These are phyloP conservation scores for Lycopodina hypogea DNA, from an alignment of 37 sponge, comb jelly and placozoan species.

Conservation along the genomic window DNA sequence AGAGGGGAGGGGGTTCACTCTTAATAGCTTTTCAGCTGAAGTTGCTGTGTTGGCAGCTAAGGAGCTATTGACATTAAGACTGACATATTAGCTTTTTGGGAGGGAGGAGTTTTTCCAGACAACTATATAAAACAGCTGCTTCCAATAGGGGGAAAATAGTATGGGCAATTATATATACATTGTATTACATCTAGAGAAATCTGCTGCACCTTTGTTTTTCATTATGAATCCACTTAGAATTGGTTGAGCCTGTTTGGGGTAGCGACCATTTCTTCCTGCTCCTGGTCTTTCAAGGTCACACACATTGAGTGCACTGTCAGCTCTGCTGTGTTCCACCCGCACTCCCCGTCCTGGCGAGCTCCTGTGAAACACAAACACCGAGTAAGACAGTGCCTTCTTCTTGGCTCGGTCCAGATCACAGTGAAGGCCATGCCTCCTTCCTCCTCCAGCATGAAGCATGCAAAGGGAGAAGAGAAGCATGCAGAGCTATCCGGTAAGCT, in stretches of 20 bases:
- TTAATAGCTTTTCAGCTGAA: too few species aligned
- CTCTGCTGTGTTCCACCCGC: constrained; percentile 2
- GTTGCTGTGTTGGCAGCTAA: too few species aligned
- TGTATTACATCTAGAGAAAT: too few species aligned
- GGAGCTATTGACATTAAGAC: too few species aligned
- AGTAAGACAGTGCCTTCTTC: constrained; percentile 6
- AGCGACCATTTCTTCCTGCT: background rate
- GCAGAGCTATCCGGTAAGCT: background rate
- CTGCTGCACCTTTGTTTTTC: too few species aligned
- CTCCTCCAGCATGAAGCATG: too few species aligned
- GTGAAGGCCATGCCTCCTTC: constrained; percentile 16
- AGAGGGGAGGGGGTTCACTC: too few species aligned
- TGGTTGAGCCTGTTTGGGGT: constrained; percentile 19
- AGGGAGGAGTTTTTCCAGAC: too few species aligned
- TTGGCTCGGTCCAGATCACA: constrained; percentile 11
- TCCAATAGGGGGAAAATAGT: too few species aligned
- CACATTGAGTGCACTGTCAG: background rate
- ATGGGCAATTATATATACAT: too few species aligned
- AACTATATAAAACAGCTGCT: too few species aligned
- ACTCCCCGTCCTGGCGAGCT: background rate
- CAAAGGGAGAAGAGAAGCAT: background rate
- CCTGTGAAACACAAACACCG: background rate
- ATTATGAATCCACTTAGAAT: constrained; percentile 8
- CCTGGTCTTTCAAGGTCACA: background rate
- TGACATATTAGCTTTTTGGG: too few species aligned